phyloP scores from a whole-genome alignment of 2,113 vertebrate genomes.

The Aspidoscelis tigris region DNA sequence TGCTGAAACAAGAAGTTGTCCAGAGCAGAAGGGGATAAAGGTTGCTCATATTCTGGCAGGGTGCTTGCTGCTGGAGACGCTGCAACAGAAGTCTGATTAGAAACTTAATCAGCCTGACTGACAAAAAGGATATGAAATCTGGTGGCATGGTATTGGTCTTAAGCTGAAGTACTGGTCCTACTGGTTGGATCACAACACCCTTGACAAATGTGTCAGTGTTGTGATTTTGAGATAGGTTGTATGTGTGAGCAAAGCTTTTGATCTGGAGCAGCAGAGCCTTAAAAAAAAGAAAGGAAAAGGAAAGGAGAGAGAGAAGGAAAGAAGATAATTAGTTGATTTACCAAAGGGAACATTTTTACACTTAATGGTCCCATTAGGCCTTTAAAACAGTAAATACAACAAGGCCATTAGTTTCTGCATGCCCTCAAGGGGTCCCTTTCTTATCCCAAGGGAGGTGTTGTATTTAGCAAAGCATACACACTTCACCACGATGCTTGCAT shows the following conservation, averaged over 20 bases:
- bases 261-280: slow-evolving; percentile 35
- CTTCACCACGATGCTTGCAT: background rate
- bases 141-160: background rate
- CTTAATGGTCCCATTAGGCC: slow-evolving; percentile 25
- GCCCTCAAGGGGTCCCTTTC: background rate
- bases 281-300: background rate
- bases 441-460: background rate
- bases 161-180: background rate
- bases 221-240: slow-evolving; percentile 31
- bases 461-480: background rate
- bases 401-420: background rate
- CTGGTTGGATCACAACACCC: background rate
- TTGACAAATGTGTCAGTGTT: background rate
- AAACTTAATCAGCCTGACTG: no score
- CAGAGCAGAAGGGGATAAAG: no score
- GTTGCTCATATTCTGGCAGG: no score
- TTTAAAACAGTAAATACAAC: slow-evolving; percentile 36
- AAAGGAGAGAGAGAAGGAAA: background rate
- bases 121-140: no score
- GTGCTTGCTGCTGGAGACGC: no score
- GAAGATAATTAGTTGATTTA: slow-evolving; percentile 56
- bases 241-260: slow-evolving; percentile 42
- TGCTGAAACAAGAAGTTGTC: no score
- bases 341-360: slow-evolving; percentile 61
- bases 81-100: no score